Conservation (phyloP, 2,888 invertebrate genomes). For the Agrenia bidenticulata region DNA sequence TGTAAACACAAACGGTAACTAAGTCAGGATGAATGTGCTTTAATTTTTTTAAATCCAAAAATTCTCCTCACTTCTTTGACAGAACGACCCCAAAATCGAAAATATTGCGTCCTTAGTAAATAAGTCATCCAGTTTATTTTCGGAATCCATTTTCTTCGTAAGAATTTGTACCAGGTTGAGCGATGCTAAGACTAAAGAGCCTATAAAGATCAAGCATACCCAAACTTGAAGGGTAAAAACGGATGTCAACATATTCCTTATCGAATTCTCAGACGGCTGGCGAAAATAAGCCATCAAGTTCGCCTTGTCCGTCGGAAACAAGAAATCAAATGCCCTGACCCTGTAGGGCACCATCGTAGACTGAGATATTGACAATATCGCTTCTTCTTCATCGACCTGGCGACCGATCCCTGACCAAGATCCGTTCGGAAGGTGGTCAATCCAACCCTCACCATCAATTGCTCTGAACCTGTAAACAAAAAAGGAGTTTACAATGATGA, state of each 20-base stretch:
- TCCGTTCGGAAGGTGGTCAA: slow-evolving; percentile 4
- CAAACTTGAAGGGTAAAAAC: not conserved
- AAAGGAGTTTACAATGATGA: too few species aligned
- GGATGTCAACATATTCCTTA: not conserved
- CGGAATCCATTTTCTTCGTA: not conserved
- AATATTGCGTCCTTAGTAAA: not conserved
- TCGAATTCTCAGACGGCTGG: not conserved
- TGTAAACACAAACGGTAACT: too few species aligned
- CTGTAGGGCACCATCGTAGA: not conserved
- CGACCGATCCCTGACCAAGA: not conserved
- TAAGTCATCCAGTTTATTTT: not conserved
- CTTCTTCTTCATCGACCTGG: not conserved
- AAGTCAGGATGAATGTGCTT: too few species aligned
- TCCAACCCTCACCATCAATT: not conserved
- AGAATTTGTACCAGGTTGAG: not conserved
- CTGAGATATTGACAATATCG: not conserved
- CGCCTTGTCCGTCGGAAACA: not conserved
- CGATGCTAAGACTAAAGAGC: not conserved
- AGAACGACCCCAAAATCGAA: not conserved
- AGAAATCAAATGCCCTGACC: not conserved
- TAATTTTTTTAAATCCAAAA: too few species aligned
- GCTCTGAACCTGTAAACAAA: not conserved
- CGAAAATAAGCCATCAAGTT: not conserved
- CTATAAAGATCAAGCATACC: not conserved
- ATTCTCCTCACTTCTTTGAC: slow-evolving; percentile 1